Base-by-base conservation (phyloP, 2,797 vertebrate genomes). In the Halcyon badia region DNA sequence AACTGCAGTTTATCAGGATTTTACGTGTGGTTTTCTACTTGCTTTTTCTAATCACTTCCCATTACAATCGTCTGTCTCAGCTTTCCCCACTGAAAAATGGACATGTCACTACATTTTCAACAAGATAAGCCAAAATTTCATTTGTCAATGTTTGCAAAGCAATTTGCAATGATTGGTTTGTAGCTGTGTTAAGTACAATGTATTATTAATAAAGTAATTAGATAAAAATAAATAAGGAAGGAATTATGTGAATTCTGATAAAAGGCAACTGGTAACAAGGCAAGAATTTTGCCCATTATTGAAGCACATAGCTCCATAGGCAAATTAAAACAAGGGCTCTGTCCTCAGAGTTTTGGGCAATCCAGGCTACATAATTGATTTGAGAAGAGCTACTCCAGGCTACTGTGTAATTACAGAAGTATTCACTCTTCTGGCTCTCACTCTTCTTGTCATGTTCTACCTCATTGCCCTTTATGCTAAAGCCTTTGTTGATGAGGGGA, bases 361-460 rank as follows among this genome's bases (percentile, higher is more conserved):
- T 98, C 97, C 98, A 97, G 96, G 96, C 97, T 97, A 98, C 96
- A 96, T 98, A 98, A 98, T 98, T 98, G 98, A 98, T 98, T 98
- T 97, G 97, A 98, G 98, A 98, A 98, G 97, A 98, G 97, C 98
- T 98, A 97, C 98, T 98, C 97, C 97, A 98, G 97, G 98, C 98
- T 98, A 97, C 97, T 88, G 97, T 97, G 98, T 98, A 98, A 99
- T 99, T 98, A 98, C 96, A 97, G 97, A 98, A 98, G 97, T 97
- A 98, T 98, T 98, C 98, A 97, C 97, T 98, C 85, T 97, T 97
- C 97, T 97, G 97, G 97, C 98, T 98, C 98, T 98, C 95, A 97
- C 96, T 98, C 95, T 97, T 98, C 96, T 97, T 95, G 96, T 98
- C 98, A 96, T 96, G 97, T 98, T 98, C 98, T 98, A 98, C 98